Evolutionary conservation across 1,140 invertebrate species (phyloP).

Genomic region (Eulimnadia texana): DNA sequence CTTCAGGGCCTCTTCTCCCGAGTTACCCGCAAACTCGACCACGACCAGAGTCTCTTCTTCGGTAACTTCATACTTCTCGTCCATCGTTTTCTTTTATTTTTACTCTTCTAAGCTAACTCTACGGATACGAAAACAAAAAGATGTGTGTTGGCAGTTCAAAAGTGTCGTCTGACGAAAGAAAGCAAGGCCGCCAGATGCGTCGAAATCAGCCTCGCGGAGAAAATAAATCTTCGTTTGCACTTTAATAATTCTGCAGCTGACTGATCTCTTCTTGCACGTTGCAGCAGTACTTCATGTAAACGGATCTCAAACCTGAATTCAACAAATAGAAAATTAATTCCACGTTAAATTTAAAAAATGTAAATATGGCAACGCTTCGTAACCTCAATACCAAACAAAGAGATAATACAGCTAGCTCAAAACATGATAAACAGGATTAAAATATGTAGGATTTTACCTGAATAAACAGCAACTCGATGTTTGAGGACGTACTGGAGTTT

Average conservation of each 20-base stretch:
- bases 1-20: slow-evolving; percentile 6
- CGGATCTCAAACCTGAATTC: slow-evolving; percentile 5
- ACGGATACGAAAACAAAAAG: too few relatives aligned
- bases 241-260: slow-evolving; percentile 11
- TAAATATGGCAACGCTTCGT: background rate
- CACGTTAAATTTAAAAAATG: background rate
- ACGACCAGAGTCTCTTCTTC: slow-evolving; percentile 6
- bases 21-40: slow-evolving; percentile 12
- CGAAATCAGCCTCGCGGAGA: too few relatives aligned
- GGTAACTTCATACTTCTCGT: background rate
- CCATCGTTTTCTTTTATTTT: slow-evolving; percentile 5
- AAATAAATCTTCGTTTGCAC: slow-evolving; percentile 1
- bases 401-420: too few relatives aligned
- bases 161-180: too few relatives aligned
- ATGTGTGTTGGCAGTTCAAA: too few relatives aligned
- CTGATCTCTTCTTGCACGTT: slow-evolving; percentile 15
- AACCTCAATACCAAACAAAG: too few relatives aligned
- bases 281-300: slow-evolving; percentile 13
- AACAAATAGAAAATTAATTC: background rate
- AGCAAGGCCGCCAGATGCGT: too few relatives aligned
- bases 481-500: slow-evolving; percentile 16
- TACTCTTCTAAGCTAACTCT: background rate
- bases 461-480: slow-evolving; percentile 15
- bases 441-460: slow-evolving; percentile 2
- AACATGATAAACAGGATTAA: background rate